These are phyloP conservation scores for Parnassius apollo DNA, from an alignment of 2,888 invertebrate species.

Conservation along the genomic window DNA sequence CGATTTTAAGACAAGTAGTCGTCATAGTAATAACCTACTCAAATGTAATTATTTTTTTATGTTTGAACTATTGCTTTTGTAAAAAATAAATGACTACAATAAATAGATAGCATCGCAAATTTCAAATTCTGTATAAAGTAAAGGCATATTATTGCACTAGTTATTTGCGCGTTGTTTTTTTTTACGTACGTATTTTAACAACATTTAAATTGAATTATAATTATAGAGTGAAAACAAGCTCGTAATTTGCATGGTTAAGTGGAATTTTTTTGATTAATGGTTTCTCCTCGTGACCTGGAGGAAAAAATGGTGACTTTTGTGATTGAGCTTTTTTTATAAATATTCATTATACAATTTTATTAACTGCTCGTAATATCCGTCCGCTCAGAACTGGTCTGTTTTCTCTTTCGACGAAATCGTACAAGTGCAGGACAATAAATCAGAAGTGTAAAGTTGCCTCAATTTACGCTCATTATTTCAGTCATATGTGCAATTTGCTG, in stretches of 20 bases:
- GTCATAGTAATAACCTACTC: constrained; percentile 1
- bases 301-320: constrained; percentile 64
- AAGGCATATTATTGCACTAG: constrained; percentile 20
- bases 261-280: constrained; percentile 74
- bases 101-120: constrained; percentile 18
- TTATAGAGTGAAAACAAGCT: constrained; percentile 51
- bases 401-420: constrained; percentile 79
- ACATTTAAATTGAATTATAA: constrained; percentile 53
- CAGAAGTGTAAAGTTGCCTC: constrained; percentile 79
- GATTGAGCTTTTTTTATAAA: constrained; percentile 70
- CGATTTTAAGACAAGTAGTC: constrained; percentile 12
- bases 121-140: constrained; percentile 13
- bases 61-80: constrained; percentile 19
- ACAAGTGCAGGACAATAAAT: constrained; percentile 78
- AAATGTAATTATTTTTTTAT: constrained; percentile 23
- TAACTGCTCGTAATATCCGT: constrained; percentile 71
- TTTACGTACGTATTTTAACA: constrained; percentile 29
- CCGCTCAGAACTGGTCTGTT: constrained; percentile 72
- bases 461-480: constrained; percentile 79
- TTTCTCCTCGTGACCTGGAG: constrained; percentile 63
- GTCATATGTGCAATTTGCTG: constrained; percentile 77
- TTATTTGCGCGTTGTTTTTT: constrained; percentile 16
- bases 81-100: constrained; percentile 15
- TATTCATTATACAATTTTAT: constrained; percentile 77
- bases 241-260: constrained; percentile 61